Evolutionary conservation across 2,797 vertebrate genomes (phyloP).

Genomic region (Knipowitschia caucasica): DNA sequence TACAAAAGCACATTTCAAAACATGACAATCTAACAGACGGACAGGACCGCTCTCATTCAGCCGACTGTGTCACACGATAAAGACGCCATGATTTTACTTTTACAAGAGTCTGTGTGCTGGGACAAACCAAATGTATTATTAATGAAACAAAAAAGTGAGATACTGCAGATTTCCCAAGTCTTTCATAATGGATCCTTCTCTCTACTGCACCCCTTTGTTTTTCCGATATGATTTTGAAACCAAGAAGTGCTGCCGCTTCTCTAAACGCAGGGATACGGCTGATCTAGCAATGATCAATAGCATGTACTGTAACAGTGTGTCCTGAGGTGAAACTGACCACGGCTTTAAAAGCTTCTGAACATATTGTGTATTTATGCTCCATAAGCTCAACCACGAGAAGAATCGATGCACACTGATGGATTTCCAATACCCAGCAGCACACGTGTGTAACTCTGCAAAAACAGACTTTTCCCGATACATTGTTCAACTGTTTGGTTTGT

Average conservation of each 20-base stretch:
- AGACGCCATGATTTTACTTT: too few relatives aligned
- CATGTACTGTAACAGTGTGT: not conserved
- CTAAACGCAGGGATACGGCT: not conserved
- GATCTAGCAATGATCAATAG: not conserved
- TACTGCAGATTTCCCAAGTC: too few relatives aligned
- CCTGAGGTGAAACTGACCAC: not conserved
- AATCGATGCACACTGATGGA: conserved; percentile 27
- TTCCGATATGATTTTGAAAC: too few relatives aligned
- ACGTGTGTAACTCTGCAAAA: conserved; percentile 15
- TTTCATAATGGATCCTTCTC: too few relatives aligned
- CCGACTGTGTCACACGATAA: too few relatives aligned
- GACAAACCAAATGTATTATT: too few relatives aligned
- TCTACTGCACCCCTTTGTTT: too few relatives aligned
- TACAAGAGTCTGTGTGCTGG: too few relatives aligned
- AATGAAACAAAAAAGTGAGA: too few relatives aligned
- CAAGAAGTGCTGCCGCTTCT: not conserved
- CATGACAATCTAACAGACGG: too few relatives aligned
- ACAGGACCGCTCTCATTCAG: too few relatives aligned
- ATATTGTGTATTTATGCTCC: conserved; percentile 31
- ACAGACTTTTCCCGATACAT: conserved; percentile 21
- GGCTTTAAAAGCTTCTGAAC: conserved; percentile 19
- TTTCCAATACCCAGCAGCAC: conserved; percentile 28
- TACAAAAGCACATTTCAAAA: too few relatives aligned
- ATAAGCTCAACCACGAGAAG: conserved; percentile 21
- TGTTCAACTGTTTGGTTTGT: not conserved